Evolutionary conservation across 2,888 invertebrate species (phyloP), one percentile per base, ranked within the genome.

Genomic region (Desoria tigrina): DNA sequence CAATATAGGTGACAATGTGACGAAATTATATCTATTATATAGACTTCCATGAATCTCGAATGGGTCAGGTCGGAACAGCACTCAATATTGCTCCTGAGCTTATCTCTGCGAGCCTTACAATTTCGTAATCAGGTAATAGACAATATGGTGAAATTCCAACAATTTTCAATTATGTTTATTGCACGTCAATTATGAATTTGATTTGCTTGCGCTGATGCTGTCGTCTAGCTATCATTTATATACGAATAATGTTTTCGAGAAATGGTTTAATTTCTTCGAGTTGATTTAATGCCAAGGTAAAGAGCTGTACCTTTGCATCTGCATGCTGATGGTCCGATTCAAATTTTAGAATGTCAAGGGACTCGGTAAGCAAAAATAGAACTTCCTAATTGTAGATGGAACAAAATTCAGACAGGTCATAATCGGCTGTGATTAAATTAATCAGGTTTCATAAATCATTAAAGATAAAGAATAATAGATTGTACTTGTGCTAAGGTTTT

Each of bases 51-150:
- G 79, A 80, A n/a, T 85, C 85, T 63, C 83, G 87, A 74, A 91
- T 91, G 0, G 90, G 90, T 0, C 86, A 91, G 82, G 90, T 98
- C 24, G 99, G 99, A 27, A 99, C 98, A 28, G 90, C 92, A 0
- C 83, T 96, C 0, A 99, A 99, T 81, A 91, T 93, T 54, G 96
- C 97, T 0, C 98, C 98, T 0, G 99, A 99, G 79, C 82, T 98
- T 1, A 86, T 86, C 0, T 86, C 86, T 23, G 84, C 85, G 0
- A 84, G 85, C 0, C 90, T 89, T 80, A 88, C 88, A 2, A 86
- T 87, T 26, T 90, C 90, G 79, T 83, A 93, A 90, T 81, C 92
- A 84, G 81, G 83, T 83, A 75, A n/a, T n/a, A n/a, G n/a, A n/a
- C n/a, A n/a, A n/a, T n/a, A n/a, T n/a, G n/a, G n/a, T n/a, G n/a